Percentiles rank a stretch among this genome's conserved stretches.
Conservation (phyloP, 2,797 vertebrate genomes). For the Hydrophis major region DNA sequence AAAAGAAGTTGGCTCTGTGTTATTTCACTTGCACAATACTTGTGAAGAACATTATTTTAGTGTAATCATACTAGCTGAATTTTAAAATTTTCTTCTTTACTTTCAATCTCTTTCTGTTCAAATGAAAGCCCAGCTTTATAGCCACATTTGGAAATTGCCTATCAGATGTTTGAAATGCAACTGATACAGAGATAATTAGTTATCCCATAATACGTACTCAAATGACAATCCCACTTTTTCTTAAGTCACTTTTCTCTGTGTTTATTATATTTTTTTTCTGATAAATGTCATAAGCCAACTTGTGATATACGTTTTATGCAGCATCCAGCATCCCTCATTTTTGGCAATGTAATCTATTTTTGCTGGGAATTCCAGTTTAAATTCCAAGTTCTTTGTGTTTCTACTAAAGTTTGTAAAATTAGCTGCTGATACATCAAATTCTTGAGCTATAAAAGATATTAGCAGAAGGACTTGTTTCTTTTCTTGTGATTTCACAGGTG, state of each 20-base stretch:
- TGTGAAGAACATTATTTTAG: background rate
- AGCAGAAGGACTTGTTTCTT: background rate
- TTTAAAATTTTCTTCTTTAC: background rate
- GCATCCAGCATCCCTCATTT: background rate
- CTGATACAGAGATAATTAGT: background rate
- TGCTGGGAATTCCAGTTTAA: background rate
- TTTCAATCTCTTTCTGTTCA: background rate
- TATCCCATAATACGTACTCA: background rate
- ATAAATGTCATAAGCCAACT: background rate
- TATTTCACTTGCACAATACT: background rate
- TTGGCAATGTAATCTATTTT: background rate
- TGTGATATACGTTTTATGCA: background rate
- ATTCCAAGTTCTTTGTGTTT: background rate
- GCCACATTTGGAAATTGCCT: background rate
- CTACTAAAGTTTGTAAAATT: background rate
- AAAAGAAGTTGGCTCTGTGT: background rate
- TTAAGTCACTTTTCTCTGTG: background rate
- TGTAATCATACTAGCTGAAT: background rate
- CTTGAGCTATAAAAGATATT: background rate
- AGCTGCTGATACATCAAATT: background rate
- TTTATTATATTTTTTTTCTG: background rate
- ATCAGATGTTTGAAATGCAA: background rate
- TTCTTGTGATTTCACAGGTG: background rate
- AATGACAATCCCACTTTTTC: background rate
- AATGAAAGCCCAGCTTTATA: background rate